phyloP scores from a whole-genome alignment of 2,113 vertebrate species.

The Furnarius figulus region DNA sequence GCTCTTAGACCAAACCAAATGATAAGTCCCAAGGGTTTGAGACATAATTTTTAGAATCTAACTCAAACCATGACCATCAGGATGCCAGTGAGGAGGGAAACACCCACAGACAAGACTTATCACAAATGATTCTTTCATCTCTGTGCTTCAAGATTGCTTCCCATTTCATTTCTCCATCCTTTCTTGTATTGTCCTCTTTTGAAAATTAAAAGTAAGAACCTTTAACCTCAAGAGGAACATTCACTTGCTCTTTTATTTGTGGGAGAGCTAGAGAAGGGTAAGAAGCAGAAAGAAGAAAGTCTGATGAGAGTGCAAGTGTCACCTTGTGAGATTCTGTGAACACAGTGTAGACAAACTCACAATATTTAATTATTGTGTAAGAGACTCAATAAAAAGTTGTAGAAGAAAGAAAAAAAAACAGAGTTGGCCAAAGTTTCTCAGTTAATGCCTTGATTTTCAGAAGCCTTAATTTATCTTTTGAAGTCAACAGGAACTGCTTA shows the following conservation, averaged over 20 bases:
- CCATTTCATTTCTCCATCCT: background rate
- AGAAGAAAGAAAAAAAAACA: background rate
- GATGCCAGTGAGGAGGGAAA: background rate
- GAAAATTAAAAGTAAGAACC: background rate
- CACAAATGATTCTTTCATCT: background rate
- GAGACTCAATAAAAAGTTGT: background rate
- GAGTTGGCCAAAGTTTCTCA: background rate
- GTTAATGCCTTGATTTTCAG: background rate
- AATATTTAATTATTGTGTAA: background rate
- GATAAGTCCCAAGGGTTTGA: background rate
- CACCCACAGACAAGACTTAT: background rate
- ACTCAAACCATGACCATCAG: background rate
- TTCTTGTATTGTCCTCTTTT: background rate
- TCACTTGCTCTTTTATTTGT: background rate
- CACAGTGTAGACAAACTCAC: background rate
- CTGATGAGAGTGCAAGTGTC: background rate
- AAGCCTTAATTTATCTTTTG: background rate
- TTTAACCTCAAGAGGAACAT: background rate
- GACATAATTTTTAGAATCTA: background rate
- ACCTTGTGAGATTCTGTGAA: background rate
- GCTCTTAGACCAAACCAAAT: background rate
- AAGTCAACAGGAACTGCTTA: background rate
- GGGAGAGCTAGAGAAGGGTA: fast-evolving
- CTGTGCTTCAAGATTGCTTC: background rate
- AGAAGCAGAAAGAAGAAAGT: background rate